Evolutionary conservation across 2,797 vertebrate genomes (phyloP).

Genomic region (Craterocephalus amniculus): DNA sequence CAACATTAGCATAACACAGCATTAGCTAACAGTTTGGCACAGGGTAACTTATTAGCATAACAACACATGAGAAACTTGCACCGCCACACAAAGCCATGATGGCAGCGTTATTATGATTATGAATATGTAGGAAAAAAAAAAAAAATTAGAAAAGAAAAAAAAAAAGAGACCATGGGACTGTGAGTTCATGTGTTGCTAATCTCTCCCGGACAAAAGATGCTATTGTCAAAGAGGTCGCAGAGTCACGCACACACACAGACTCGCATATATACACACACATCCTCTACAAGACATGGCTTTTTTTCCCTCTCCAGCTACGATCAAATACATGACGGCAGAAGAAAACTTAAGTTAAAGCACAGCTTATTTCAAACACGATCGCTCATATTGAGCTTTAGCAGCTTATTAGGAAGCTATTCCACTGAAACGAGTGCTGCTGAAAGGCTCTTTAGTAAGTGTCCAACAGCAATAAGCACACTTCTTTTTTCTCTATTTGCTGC

Average conservation of each 20-base stretch:
- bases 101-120: slow-evolving; percentile 44
- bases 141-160: background rate
- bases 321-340: slow-evolving; percentile 11
- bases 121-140: slow-evolving; percentile 69
- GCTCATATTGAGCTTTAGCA: slow-evolving; percentile 30
- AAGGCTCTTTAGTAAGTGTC: slow-evolving; percentile 59
- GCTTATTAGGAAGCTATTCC: slow-evolving; percentile 53
- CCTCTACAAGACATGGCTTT: slow-evolving; percentile 17
- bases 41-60: slow-evolving; percentile 57
- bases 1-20: slow-evolving; percentile 70
- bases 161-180: slow-evolving; percentile 68
- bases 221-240: slow-evolving; percentile 61
- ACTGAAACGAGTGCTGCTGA: slow-evolving; percentile 33
- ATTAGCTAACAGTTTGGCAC: slow-evolving; percentile 54
- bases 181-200: slow-evolving; percentile 67
- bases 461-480: slow-evolving; percentile 55
- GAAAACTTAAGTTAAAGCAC: slow-evolving; percentile 2
- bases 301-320: slow-evolving; percentile 13
- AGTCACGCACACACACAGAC: slow-evolving; percentile 41
- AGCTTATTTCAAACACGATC: slow-evolving; percentile 35
- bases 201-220: slow-evolving; percentile 60
- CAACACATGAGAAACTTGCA: slow-evolving; percentile 47
- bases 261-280: slow-evolving; percentile 11
- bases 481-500: slow-evolving; percentile 17
- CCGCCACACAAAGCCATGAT: slow-evolving; percentile 49